Base-by-base conservation (phyloP, 2,797 vertebrate species). In the Jordanella pulchra region DNA sequence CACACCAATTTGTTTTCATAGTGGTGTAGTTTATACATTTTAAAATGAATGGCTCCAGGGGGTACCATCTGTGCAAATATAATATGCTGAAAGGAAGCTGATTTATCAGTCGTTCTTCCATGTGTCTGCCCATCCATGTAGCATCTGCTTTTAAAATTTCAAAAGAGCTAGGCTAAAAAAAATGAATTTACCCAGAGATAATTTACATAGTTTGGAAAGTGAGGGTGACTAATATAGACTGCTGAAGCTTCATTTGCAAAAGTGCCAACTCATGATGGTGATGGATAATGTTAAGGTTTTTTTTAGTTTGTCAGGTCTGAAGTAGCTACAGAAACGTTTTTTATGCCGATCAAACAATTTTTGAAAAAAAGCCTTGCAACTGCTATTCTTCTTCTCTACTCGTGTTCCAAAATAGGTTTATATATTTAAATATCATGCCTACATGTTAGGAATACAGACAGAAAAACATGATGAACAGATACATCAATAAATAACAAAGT, bases 71-170 rank as follows among this genome's bases (percentile, higher is more conserved):
- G 60, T 63, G 60, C 65, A 60, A 71, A 54, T 51, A 28, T 15
- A 63, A 42, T 63, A 63, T 27, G 18, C 28, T 74, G 32, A n/a
- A 28, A 28, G 60, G 69, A 67, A 60, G 13, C 35, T 79, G 71
- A 71, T 44, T 63, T 63, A 51, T 67, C 23, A 55, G 42, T 56
- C 3, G 3, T 13, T 53, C n/a, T 27, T 68, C 56, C 30, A 39
- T 25, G 60, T 42, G 35, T 63, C 60, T n/a, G 23, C 60, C n/a
- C 35, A 25, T 42, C 23, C 35, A 63, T 42, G 60, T 42, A 42
- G 21, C 32, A 42, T 63, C 60, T 63, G 60, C 60, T 42, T 42
- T 63, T 21, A 25, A 13, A 27, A n/a, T 54, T n/a, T 11, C 53
- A 63, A 12, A 35, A 42, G 32, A 42, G 5, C 32, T 39, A 42